Percentiles rank a stretch among this genome's conserved stretches.
Evolutionary conservation across 2,797 vertebrate species (phyloP).

Genomic region (Glyptemys insculpta): DNA sequence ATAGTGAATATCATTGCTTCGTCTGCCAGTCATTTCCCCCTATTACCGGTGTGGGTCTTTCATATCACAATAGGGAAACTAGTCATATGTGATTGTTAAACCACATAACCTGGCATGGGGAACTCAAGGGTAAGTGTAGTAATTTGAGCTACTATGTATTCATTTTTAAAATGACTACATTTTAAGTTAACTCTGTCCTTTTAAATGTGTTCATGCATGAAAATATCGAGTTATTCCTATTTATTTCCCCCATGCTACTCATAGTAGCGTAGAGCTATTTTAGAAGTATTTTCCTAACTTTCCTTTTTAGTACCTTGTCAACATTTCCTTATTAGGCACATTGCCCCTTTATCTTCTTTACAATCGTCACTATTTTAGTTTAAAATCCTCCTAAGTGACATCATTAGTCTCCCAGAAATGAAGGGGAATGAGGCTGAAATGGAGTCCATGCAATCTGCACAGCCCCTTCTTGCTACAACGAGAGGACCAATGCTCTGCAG

Average conservation of each 20-base stretch:
- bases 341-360: background rate
- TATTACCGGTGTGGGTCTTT: background rate
- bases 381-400: background rate
- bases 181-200: background rate
- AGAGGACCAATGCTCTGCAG: conserved; percentile 1
- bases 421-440: background rate
- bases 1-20: background rate
- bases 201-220: background rate
- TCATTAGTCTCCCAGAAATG: background rate
- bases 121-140: background rate
- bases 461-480: background rate
- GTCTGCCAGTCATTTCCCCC: background rate
- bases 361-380: background rate
- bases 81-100: background rate
- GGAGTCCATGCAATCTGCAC: background rate
- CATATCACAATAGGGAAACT: background rate
- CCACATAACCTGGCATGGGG: background rate
- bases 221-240: background rate
- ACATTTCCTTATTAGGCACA: background rate
- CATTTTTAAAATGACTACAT: background rate
- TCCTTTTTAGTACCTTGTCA: background rate
- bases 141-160: background rate
- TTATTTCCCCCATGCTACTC: background rate
- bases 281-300: background rate
- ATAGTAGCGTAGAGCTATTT: background rate